Percentiles rank a stretch among this genome's conserved stretches.
Evolutionary conservation across 2,113 vertebrate species (phyloP).

Genomic region (Laticauda colubrina): DNA sequence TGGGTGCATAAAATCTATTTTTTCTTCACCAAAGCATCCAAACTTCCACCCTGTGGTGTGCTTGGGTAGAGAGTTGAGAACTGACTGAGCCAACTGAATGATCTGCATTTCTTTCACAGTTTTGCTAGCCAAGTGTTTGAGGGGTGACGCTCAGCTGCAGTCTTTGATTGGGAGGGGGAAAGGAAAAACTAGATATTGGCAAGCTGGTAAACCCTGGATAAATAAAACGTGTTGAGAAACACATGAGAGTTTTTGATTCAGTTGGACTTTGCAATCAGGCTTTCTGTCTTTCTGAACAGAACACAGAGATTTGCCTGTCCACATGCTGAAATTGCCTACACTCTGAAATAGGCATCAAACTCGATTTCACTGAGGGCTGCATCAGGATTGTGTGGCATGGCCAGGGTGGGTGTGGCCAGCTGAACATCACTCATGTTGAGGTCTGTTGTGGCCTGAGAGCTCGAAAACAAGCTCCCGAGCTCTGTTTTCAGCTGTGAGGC

Average conservation of each 20-base stretch:
- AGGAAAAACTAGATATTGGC: background rate
- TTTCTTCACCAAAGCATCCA: background rate
- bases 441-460: too few relatives aligned
- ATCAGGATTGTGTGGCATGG: too few relatives aligned
- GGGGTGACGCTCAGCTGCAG: background rate
- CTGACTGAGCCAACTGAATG: conserved; percentile 15
- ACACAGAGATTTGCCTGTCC: conserved; percentile 14
- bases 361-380: too few relatives aligned
- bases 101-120: conserved; percentile 28
- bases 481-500: too few relatives aligned
- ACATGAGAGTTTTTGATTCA: background rate
- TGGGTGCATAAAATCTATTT: fast-evolving
- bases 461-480: too few relatives aligned
- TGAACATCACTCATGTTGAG: too few relatives aligned
- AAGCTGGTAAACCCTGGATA: background rate
- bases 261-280: background rate
- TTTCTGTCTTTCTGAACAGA: conserved; percentile 15
- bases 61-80: conserved; percentile 8
- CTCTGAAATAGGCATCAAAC: background rate
- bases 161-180: background rate
- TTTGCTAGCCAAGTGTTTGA: conserved; percentile 46
- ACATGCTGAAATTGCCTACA: conserved; percentile 10
- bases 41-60: background rate
- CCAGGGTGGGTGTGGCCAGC: too few relatives aligned
- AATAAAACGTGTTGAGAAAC: conserved; percentile 31